Evolutionary conservation across 92 coral and sea anemone genomes (phyloP), one percentile per base, ranked within the genome.

Genomic region (Anthopleura xanthogrammica): DNA sequence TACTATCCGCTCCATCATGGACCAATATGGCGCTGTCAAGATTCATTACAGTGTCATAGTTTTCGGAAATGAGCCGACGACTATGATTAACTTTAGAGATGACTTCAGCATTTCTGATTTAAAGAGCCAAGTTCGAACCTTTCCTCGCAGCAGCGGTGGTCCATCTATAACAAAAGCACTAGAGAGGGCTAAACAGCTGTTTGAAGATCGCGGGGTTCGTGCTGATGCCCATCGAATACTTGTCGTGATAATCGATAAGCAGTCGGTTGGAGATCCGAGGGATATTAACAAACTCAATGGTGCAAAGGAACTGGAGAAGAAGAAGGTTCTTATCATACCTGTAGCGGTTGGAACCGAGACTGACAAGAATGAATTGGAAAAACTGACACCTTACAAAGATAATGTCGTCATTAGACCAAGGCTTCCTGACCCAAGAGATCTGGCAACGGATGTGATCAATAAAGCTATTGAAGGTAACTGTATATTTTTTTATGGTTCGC

Each of bases 271-370:
- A 6, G 95, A 94, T 70, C 78, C 85, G 9, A 77, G 86, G 70
- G 86, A 97, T 75, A 79, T 90, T 77, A 90, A 83, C 17, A 90
- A 87, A 46, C 82, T 90, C 3, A 83, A 81, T 41, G 91, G 91
- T 41, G 95, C 95, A n/a, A 92, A 84, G 65, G 87, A 83, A 56
- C 88, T 97, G 85, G 90, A 88, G 57, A 83, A 77, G 54, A 79
- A 70, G 22, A 90, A 85, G 43, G 93, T 97, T 11, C 82, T 70
- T 56, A 71, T 94, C 13, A 89, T 97, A 56, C 92, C 98, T 5
- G 98, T 97, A 55, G 95, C 93, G 72, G 82, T 94, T 74, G 99
- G 98, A 19, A 72, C 43, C 54, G 86, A 87, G 74, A 89, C 92
- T 7, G 90, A 94, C 75, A 90, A 80, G 8, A 72, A 85, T 23